phyloP scores from a whole-genome alignment of 1,140 invertebrate genomes.

The Lepidurus couesii region DNA sequence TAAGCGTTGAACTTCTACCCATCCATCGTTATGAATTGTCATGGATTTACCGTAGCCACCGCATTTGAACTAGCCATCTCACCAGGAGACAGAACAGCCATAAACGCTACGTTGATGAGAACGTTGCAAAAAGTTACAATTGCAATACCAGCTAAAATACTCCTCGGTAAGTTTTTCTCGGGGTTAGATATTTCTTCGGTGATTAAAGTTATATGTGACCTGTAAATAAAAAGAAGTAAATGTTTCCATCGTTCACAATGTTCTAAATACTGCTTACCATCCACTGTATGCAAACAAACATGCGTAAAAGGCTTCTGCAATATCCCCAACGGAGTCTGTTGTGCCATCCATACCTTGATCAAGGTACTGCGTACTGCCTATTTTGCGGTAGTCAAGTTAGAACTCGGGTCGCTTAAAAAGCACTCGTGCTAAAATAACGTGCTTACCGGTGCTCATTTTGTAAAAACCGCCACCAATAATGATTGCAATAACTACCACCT shows the following conservation, averaged over 20 bases:
- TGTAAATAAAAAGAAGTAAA: slow-evolving; percentile 35
- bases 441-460: slow-evolving; percentile 43
- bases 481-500: slow-evolving; percentile 46
- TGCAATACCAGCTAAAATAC: slow-evolving; percentile 56
- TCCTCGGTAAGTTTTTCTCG: slow-evolving; percentile 56
- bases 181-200: slow-evolving; percentile 63
- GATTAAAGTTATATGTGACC: slow-evolving; percentile 60
- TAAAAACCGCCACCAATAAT: slow-evolving; percentile 46
- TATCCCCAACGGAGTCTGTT: slow-evolving; percentile 41
- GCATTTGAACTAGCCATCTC: slow-evolving; percentile 55
- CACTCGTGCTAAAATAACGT: not conserved
- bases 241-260: not conserved
- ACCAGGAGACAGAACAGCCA: slow-evolving; percentile 53
- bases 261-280: slow-evolving; percentile 41
- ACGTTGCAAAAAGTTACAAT: slow-evolving; percentile 56
- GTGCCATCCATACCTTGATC: slow-evolving; percentile 45
- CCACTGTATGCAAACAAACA: slow-evolving; percentile 52
- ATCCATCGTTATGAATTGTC: too few species aligned
- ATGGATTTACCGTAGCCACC: slow-evolving; percentile 52
- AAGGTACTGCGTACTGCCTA: slow-evolving; percentile 42
- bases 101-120: slow-evolving; percentile 57
- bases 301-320: slow-evolving; percentile 51
- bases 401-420: not conserved
- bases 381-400: not conserved
- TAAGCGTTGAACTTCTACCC: too few species aligned